Base-by-base conservation (phyloP, 2,888 invertebrate genomes). In the Pterostichus madidus region DNA sequence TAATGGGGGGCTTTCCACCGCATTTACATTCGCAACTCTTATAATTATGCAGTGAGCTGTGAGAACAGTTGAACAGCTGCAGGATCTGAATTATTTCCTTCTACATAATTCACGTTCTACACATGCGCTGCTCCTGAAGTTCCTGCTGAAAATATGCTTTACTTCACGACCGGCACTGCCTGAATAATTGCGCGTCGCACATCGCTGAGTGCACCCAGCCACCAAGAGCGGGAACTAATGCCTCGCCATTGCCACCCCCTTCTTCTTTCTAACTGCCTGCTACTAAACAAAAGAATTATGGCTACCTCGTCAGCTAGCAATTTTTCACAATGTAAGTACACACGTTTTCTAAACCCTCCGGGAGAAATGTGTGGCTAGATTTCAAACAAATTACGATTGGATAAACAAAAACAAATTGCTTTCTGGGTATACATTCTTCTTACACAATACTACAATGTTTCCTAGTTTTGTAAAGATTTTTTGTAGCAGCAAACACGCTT, bases 1-100 rank as follows among this genome's bases (percentile, higher is more conserved):
- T 80, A 73, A 80, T 73, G 71, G 39, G 73, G 73, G 53, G 53
- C 59, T 49, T 52, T 71, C 56, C 73, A 73, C 56, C 80, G 73
- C 80, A 80, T 80, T 80, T 80, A 80, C 80, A 80, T 80, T 80
- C 80, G 56, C 80, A 53, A 73, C 73, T 71, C 71, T 80, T 80
- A 80, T 80, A 73, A 80, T 80, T 73, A 80, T 80, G 80, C 80
- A 73, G 53, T 80, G 80, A 80, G 56, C 73, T 56, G 80, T 73
- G 73, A 71, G 73, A 71, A 56, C 80, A 80, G 15, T 44, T 71
- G 17, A 31, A 8, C 64, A 11, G 6, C 17, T 24, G 35, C 44
- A 44, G 2, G 7, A 52, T 6, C 49, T 68, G 71, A 80, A 79
- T 61, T 79, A 79, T 79, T 79, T 31, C 44, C 35, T n/a, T 8